Base-by-base conservation (phyloP, 2,113 vertebrate species). In the Muntiacus muntjak region DNA sequence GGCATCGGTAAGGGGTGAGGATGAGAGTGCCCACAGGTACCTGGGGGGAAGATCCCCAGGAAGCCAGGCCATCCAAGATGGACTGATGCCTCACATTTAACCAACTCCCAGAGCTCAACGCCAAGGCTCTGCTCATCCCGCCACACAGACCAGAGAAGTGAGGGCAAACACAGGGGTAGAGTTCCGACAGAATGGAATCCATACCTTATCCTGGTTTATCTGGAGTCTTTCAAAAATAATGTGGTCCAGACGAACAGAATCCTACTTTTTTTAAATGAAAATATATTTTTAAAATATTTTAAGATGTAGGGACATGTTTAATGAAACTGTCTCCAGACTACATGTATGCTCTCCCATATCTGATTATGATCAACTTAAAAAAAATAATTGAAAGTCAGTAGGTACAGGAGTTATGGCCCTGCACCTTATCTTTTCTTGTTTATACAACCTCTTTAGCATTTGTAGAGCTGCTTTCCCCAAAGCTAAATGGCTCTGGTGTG, bases 331-430 rank as follows among this genome's bases (percentile, higher is more conserved):
- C 54, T 95, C 52, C 17, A 58, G 25, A 83, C 25, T 57, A 43
- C 0, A 26, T n/a, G 83, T 58, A n/a, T 7, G 33, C 33, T 60
- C 40, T 89, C 50, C 84, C 74, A 50, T 57, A 71, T 60, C 64
- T 85, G 67, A 96, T 79, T 91, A 85, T 94, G 90, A 54, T 36
- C 87, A 83, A 76, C 40, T 76, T 96, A 47, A 52, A 85, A 85
- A 36, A 67, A 74, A 67, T 40, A 58, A 89, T 57, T 87, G 47
- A 7, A 90, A 74, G 58, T 88, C 47, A 43, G 54, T 45, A 40
- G 91, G 50, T 50, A 71, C 19, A 16, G 60, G 47, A 82, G 36
- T 43, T 36, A 62, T 71, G 36, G 47, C 45, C 62, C 26, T 33
- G 15, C 43, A 33, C 54, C 88, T 2, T 87, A 15, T 91, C 47